A percentile compares a stretch with the other conserved stretches of the same genome.
Conservation (phyloP, 2,888 invertebrate species). For the Phaedon cochleariae region DNA sequence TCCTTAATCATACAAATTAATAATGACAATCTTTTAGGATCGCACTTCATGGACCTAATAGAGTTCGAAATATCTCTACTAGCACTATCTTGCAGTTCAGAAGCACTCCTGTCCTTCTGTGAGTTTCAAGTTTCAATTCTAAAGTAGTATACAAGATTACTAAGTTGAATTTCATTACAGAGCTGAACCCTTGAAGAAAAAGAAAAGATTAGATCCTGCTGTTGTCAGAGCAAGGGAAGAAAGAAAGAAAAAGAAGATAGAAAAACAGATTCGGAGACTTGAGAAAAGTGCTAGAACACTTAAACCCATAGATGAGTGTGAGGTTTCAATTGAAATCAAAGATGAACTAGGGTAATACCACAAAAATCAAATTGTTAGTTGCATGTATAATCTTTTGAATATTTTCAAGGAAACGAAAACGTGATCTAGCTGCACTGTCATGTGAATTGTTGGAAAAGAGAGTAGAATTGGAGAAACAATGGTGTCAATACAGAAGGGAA, state of each 20-base stretch:
- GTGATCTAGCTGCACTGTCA: constrained; percentile 64
- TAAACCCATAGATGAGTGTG: constrained; percentile 90
- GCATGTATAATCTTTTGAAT: background rate
- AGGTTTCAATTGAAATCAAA: constrained; percentile 73
- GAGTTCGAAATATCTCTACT: constrained; percentile 52
- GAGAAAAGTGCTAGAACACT: constrained; percentile 83
- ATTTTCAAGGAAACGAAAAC: constrained; percentile 62
- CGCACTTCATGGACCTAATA: constrained; percentile 12
- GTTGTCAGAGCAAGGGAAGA: constrained; percentile 84
- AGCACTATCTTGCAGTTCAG: constrained; percentile 55
- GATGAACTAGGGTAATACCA: constrained; percentile 72
- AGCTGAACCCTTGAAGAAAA: constrained; percentile 91
- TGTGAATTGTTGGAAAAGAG: constrained; percentile 71
- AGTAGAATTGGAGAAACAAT: constrained; percentile 74
- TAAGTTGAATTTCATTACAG: constrained; percentile 63
- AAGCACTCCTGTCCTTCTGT: constrained; percentile 59
- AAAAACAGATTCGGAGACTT: constrained; percentile 84
- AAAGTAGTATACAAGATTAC: background rate
- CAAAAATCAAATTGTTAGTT: background rate
- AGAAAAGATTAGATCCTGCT: constrained; percentile 84
- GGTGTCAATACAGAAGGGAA: constrained; percentile 75
- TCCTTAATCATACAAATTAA: background rate
- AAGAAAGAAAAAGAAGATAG: constrained; percentile 81
- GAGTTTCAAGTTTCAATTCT: constrained; percentile 39
- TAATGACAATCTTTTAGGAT: constrained; percentile 30